Evolutionary conservation across 2,888 invertebrate species (phyloP).

Genomic region (Notocelia uddmanniana): DNA sequence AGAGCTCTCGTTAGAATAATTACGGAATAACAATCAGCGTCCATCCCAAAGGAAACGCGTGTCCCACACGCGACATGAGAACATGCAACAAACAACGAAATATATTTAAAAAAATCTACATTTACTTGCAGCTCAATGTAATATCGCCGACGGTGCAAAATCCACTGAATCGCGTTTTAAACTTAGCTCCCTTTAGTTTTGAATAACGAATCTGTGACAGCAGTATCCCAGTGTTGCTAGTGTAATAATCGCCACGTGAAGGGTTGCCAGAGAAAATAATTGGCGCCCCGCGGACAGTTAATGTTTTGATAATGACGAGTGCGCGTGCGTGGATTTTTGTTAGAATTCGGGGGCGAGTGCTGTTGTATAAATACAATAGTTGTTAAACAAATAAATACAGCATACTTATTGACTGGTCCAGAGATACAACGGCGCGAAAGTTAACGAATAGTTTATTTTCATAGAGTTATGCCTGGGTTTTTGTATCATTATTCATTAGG

Average conservation of each 20-base stretch:
- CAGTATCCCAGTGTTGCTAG: slow-evolving; percentile 75
- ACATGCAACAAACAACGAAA: slow-evolving; percentile 2
- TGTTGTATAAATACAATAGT: slow-evolving; percentile 66
- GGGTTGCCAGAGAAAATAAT: slow-evolving; percentile 81
- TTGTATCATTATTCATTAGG: not conserved
- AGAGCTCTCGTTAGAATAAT: slow-evolving; percentile 44
- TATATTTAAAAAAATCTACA: not conserved
- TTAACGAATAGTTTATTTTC: not conserved
- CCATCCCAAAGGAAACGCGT: slow-evolving; percentile 37
- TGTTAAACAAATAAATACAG: slow-evolving; percentile 59
- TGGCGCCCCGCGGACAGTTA: slow-evolving; percentile 82
- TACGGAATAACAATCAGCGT: slow-evolving; percentile 43
- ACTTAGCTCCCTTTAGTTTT: slow-evolving; percentile 14
- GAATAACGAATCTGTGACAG: slow-evolving; percentile 59
- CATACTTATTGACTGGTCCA: slow-evolving; percentile 6
- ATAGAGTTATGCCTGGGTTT: not conserved
- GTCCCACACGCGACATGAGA: slow-evolving; percentile 32
- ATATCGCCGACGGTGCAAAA: slow-evolving; percentile 60
- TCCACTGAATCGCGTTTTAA: slow-evolving; percentile 23
- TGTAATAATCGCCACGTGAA: slow-evolving; percentile 70
- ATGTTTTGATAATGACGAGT: slow-evolving; percentile 83
- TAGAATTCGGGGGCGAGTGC: slow-evolving; percentile 67
- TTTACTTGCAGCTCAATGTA: not conserved
- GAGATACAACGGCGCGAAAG: slow-evolving; percentile 5
- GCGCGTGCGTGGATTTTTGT: slow-evolving; percentile 71